Conservation (phyloP, 2,888 invertebrate genomes). For the Luperina testacea region DNA sequence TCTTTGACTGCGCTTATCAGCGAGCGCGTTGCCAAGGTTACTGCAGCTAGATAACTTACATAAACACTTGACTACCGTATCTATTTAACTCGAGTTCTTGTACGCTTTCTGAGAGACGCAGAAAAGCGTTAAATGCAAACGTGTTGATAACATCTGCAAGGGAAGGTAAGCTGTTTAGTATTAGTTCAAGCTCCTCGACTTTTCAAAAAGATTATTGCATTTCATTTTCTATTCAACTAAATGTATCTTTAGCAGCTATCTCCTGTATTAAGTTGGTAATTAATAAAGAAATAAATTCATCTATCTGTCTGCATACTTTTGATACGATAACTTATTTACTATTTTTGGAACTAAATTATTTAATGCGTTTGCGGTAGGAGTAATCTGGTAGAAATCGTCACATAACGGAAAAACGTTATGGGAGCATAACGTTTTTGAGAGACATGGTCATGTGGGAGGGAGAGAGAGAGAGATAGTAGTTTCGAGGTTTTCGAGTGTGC, state of each 20-base stretch:
- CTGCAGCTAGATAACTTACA: constrained; percentile 52
- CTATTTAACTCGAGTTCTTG: constrained; percentile 41
- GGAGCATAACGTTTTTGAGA: too few species aligned
- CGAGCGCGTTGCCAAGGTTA: constrained; percentile 49
- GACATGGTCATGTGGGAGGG: too few species aligned
- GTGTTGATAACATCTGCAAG: neutral
- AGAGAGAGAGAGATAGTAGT: too few species aligned
- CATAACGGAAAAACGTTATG: too few species aligned
- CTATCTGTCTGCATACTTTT: neutral
- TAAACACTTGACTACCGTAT: constrained; percentile 32
- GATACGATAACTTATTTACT: neutral
- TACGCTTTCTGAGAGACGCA: neutral
- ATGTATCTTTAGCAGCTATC: neutral
- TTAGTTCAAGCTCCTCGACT: neutral
- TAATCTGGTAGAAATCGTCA: too few species aligned
- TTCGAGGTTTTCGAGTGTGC: too few species aligned
- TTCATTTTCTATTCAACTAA: neutral
- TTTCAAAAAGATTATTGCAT: neutral
- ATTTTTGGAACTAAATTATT: too few species aligned
- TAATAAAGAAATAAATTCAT: neutral
- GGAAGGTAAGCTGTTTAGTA: constrained; percentile 5
- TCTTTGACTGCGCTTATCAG: constrained; percentile 48
- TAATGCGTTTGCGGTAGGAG: too few species aligned
- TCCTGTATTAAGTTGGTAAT: neutral
- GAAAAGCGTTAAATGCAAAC: constrained; percentile 11